Evolutionary conservation across 1,140 invertebrate species (phyloP).

Genomic region (Zaprionus ghesquierei): DNA sequence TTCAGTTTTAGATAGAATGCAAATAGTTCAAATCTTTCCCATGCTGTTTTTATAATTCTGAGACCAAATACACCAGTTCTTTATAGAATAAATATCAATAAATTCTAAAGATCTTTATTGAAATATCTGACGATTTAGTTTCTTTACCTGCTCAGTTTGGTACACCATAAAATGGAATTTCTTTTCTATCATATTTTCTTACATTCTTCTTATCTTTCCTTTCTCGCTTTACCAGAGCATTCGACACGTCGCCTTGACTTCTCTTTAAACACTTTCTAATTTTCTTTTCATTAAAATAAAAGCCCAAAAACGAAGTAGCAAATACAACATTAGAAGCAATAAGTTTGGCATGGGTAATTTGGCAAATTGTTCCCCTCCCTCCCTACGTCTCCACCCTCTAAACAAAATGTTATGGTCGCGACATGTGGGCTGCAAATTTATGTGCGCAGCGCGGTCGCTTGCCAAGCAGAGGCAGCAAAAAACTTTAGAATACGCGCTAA

Average conservation of each 20-base stretch:
- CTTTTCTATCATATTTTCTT: too few relatives aligned
- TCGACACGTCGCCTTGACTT: conserved; percentile 2
- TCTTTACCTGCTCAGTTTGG: too few relatives aligned
- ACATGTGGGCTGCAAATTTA: conserved; percentile 60
- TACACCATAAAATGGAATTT: too few relatives aligned
- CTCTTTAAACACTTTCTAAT: background rate
- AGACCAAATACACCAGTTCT: too few relatives aligned
- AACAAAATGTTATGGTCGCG: conserved; percentile 63
- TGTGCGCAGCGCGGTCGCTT: conserved; percentile 21
- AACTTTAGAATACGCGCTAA: conserved; percentile 10
- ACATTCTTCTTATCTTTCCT: too few relatives aligned
- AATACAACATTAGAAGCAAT: conserved; percentile 18
- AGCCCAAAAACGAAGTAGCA: conserved; percentile 26
- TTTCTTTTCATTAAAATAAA: conserved; percentile 57
- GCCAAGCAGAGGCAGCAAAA: background rate
- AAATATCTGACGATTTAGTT: too few relatives aligned
- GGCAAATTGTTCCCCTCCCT: conserved; percentile 69
- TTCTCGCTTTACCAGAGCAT: conserved; percentile 27
- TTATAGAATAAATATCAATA: too few relatives aligned
- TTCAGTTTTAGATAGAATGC: too few relatives aligned
- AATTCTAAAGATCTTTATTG: too few relatives aligned
- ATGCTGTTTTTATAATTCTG: too few relatives aligned
- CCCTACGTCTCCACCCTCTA: conserved; percentile 37
- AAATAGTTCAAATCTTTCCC: too few relatives aligned
- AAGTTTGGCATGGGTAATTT: conserved; percentile 61